Evolutionary conservation across 2,888 invertebrate species (phyloP), one percentile per base, ranked within the genome.

Genomic region (Neoitamus cyanurus): DNA sequence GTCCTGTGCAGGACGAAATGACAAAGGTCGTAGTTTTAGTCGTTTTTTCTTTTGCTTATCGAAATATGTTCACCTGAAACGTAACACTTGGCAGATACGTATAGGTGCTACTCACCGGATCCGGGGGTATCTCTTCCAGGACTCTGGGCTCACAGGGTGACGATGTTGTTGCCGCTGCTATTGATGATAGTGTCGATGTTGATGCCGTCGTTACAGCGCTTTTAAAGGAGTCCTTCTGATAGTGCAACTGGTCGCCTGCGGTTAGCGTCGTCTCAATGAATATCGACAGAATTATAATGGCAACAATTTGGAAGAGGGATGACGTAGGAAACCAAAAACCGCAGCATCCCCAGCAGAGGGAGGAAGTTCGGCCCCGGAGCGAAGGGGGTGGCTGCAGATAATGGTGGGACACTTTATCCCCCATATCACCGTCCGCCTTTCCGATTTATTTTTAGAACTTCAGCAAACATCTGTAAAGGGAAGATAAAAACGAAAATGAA

Each of bases 61-160:
- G 5, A 42, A 42, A 42, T 4, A n/a, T 42, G 15, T 42, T n/a
- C n/a, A 42, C 42, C n/a, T 42, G 42, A n/a, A 42, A 42, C 7
- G 34, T 34, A 34, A 34, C 34, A 34, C 34, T 34, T 34, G 34
- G 7, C 34, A 5, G 34, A 5, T 5, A 34, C 3, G 7, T 5
- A 3, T 5, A 34, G 7, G 31, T 31, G 31, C 9, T 72, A 89
- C 90, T 91, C 87, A 91, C 91, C 88, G 91, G 91, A 87, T 90
- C 90, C 68, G 90, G 88, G 86, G 91, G 90, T 84, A 90, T 87
- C 86, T 90, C 88, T 68, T 91, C 91, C 77, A 91, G 87, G 42
- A 91, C 89, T 87, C 88, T 89, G 2, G 91, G 89, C 80, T 91
- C 91, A 85, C 91, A 91, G 77, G 84, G 83, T 75, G 85, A 83